Percentiles rank a stretch among this genome's conserved stretches.
Evolutionary conservation across 2,113 vertebrate species (phyloP).

Genomic region (Grantiella picta): DNA sequence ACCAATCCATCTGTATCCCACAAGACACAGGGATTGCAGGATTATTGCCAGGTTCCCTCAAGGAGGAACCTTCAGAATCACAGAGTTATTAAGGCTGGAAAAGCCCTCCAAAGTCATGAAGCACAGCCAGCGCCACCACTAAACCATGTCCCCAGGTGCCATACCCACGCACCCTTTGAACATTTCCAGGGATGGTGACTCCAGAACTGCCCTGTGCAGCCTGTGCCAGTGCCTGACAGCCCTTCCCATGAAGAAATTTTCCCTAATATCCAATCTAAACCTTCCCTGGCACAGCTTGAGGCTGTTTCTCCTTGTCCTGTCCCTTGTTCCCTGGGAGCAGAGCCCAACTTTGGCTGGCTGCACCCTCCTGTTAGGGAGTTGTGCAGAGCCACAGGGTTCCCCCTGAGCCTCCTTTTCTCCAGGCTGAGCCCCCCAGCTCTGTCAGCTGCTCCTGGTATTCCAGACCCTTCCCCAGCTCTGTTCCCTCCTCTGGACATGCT

Average conservation of each 20-base stretch:
- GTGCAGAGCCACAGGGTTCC: neutral
- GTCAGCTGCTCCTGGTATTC: neutral
- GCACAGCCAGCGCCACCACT: neutral
- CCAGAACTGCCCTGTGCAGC: neutral
- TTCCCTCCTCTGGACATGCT: neutral
- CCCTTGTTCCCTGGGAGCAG: neutral
- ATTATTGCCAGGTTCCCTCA: neutral
- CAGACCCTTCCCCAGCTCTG: neutral
- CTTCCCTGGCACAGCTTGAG: rapidly evolving
- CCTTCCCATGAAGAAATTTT: neutral
- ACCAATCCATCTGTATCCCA: neutral
- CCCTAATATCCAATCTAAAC: rapidly evolving
- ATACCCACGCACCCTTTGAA: neutral
- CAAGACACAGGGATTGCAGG: neutral
- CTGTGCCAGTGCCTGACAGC: neutral
- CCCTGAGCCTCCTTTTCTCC: neutral
- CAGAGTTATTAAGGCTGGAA: neutral
- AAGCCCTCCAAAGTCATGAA: rapidly evolving
- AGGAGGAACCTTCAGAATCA: neutral
- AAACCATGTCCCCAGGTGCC: neutral
- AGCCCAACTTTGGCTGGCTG: rapidly evolving
- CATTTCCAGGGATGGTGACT: neutral
- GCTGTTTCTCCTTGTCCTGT: rapidly evolving
- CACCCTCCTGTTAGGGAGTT: neutral
- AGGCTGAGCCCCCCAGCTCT: neutral